Conservation (phyloP, 2,797 vertebrate genomes). For the Aplochiton taeniatus region DNA sequence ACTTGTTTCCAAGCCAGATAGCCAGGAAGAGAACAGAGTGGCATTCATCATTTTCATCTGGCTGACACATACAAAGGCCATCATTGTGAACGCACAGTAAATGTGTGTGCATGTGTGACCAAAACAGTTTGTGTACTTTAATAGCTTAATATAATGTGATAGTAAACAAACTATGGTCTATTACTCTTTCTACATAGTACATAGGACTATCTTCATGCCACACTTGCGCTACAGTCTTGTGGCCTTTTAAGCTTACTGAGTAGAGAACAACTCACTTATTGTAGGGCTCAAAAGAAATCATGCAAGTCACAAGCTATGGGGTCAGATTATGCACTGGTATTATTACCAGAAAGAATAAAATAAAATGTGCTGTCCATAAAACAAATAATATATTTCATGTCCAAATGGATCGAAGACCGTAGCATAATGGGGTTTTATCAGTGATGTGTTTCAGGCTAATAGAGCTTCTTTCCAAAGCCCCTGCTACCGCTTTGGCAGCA, state of each 20-base stretch:
- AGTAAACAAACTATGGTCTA: neutral
- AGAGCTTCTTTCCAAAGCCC: constrained; percentile 13
- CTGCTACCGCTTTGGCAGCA: constrained; percentile 42
- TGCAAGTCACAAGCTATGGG: neutral
- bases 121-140: constrained; percentile 36
- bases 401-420: constrained; percentile 12
- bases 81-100: constrained; percentile 66
- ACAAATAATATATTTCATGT: neutral
- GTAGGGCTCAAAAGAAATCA: no score
- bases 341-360: no score
- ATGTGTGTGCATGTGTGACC: constrained; percentile 48
- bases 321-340: neutral
- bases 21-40: constrained; percentile 70
- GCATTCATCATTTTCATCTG: constrained; percentile 72
- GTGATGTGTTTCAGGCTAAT: constrained; percentile 37
- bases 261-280: no score
- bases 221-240: neutral
- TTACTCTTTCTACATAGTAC: neutral
- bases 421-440: constrained; percentile 26
- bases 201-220: neutral
- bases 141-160: constrained; percentile 17
- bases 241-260: neutral
- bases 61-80: constrained; percentile 65
- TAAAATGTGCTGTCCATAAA: no score
- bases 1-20: constrained; percentile 73